Evolutionary conservation across 1,140 invertebrate species (phyloP).

Genomic region (Diabrotica virgifera): DNA sequence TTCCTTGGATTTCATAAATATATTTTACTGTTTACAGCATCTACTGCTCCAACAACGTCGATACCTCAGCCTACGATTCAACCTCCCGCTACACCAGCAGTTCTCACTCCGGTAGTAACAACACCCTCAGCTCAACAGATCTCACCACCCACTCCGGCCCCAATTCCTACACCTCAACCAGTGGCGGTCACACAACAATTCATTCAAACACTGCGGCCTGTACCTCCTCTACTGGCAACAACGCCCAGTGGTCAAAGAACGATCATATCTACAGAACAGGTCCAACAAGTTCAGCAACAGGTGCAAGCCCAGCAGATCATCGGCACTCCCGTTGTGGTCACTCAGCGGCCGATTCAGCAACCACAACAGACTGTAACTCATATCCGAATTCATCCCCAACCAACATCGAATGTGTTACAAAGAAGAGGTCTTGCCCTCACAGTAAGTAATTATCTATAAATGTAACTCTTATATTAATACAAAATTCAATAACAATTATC

Average conservation of each 20-base stretch:
- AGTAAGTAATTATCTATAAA: slow-evolving; percentile 52
- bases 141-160: slow-evolving; percentile 27
- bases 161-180: slow-evolving; percentile 36
- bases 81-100: slow-evolving; percentile 12
- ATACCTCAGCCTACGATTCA: slow-evolving; percentile 3
- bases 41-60: slow-evolving; percentile 6
- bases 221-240: slow-evolving; percentile 41
- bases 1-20: no score
- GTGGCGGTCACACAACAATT: slow-evolving; percentile 42
- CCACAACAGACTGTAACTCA: slow-evolving; percentile 52
- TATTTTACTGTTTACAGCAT: neutral
- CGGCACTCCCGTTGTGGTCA: slow-evolving; percentile 38
- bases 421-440: slow-evolving; percentile 76
- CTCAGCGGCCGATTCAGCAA: slow-evolving; percentile 45
- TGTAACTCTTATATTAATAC: neutral
- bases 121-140: slow-evolving; percentile 31
- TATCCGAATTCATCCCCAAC: slow-evolving; percentile 55
- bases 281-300: slow-evolving; percentile 11
- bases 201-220: slow-evolving; percentile 46
- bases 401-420: slow-evolving; percentile 55
- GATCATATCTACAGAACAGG: slow-evolving; percentile 33
- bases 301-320: slow-evolving; percentile 29
- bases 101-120: slow-evolving; percentile 7
- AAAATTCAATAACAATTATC: no score
- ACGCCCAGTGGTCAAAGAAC: slow-evolving; percentile 35